These are phyloP conservation scores for Ditula angustiorana DNA, from an alignment of 2,888 invertebrate genomes.

Conservation along the genomic window DNA sequence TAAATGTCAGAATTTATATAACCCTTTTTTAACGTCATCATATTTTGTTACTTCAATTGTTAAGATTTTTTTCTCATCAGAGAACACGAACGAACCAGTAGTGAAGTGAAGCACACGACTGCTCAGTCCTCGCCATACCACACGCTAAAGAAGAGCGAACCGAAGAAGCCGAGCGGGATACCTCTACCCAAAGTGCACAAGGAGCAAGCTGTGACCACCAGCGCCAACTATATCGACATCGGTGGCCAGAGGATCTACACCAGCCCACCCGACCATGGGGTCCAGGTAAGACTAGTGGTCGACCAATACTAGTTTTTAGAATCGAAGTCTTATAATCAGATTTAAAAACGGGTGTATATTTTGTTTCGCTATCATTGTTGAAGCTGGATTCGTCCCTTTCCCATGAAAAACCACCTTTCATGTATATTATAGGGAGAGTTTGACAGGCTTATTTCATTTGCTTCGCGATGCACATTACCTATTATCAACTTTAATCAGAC, in stretches of 20 bases:
- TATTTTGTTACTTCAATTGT: not conserved
- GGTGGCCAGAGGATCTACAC: slow-evolving; percentile 82
- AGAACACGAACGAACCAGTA: slow-evolving; percentile 80
- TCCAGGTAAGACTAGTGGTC: slow-evolving; percentile 72
- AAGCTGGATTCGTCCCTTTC: too few relatives aligned
- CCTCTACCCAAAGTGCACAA: slow-evolving; percentile 78
- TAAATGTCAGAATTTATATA: too few relatives aligned
- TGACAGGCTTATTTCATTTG: too few relatives aligned
- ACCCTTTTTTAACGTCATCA: too few relatives aligned
- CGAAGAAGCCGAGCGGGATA: slow-evolving; percentile 80
- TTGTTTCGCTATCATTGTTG: too few relatives aligned
- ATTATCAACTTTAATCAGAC: not conserved
- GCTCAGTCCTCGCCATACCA: slow-evolving; percentile 80
- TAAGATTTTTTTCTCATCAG: slow-evolving; percentile 60
- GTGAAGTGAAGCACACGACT: slow-evolving; percentile 76
- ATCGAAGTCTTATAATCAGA: too few relatives aligned
- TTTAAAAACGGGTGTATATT: too few relatives aligned
- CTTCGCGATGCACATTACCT: too few relatives aligned
- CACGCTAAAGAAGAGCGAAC: slow-evolving; percentile 74
- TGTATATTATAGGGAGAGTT: too few relatives aligned
- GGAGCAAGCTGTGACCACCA: slow-evolving; percentile 70
- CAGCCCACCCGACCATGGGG: slow-evolving; percentile 81
- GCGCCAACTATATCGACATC: slow-evolving; percentile 79
- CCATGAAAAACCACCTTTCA: too few relatives aligned
- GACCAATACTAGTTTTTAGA: too few relatives aligned